Conservation (phyloP, 2,113 vertebrate species). For the Pelecanus crispus region DNA sequence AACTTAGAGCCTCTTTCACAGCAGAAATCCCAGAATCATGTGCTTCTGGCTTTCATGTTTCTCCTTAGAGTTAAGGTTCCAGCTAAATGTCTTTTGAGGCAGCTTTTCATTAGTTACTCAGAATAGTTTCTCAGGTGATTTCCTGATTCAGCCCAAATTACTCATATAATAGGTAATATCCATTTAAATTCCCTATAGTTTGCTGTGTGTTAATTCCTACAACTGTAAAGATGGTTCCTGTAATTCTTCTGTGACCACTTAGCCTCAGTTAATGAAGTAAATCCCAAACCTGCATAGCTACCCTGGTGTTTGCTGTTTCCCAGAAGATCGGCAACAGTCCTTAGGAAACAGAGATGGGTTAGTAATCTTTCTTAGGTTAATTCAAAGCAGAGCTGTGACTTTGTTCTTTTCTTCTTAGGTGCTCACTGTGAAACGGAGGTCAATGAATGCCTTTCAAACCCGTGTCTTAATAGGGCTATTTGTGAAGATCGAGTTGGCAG, state of each 20-base stretch:
- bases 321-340: neutral
- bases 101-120: neutral
- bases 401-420: conserved; percentile 57
- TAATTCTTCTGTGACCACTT: neutral
- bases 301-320: neutral
- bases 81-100: neutral
- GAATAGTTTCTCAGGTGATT: neutral
- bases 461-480: conserved; percentile 85
- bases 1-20: neutral
- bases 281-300: neutral
- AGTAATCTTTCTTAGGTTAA: neutral
- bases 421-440: conserved; percentile 86
- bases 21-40: neutral
- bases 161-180: neutral
- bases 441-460: conserved; percentile 88
- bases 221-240: neutral
- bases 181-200: neutral
- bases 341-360: neutral
- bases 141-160: neutral
- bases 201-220: neutral
- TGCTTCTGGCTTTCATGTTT: neutral
- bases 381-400: neutral
- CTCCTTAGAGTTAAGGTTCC: neutral
- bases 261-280: neutral
- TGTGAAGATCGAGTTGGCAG: conserved; percentile 85